Conservation (phyloP, 2,797 vertebrate genomes). For the Protosalanx chinensis region DNA sequence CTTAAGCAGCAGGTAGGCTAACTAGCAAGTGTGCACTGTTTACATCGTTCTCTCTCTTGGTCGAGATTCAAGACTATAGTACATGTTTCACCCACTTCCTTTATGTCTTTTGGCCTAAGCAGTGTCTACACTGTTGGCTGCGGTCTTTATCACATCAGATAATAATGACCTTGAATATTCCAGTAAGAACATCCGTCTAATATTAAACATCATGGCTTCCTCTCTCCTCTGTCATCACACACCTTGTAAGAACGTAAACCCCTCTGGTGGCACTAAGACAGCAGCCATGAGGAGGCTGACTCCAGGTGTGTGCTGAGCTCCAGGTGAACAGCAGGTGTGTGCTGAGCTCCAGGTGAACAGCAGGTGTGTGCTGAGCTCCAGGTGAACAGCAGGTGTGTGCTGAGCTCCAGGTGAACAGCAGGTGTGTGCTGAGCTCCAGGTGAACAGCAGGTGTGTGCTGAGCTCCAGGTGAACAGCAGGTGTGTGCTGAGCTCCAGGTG, state of each 20-base stretch:
- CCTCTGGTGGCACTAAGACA: slow-evolving; percentile 14
- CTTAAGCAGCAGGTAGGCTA: slow-evolving; percentile 69
- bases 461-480: too few species aligned
- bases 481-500: too few species aligned
- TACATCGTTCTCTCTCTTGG: slow-evolving; percentile 70
- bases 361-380: too few species aligned
- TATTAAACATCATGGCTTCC: not conserved
- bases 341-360: too few species aligned
- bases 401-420: too few species aligned
- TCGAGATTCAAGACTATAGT: slow-evolving; percentile 65
- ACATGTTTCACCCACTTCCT: slow-evolving; percentile 45
- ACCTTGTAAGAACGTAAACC: slow-evolving; percentile 21
- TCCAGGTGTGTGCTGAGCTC: too few species aligned
- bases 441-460: too few species aligned
- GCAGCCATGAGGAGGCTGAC: slow-evolving; percentile 14
- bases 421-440: too few species aligned
- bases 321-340: not conserved
- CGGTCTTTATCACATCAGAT: slow-evolving; percentile 10
- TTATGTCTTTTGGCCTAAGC: slow-evolving; percentile 33
- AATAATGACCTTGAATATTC: slow-evolving; percentile 16
- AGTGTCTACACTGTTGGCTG: not conserved
- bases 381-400: too few species aligned
- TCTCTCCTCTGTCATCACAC: not conserved
- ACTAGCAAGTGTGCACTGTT: slow-evolving; percentile 70
- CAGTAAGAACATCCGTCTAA: slow-evolving; percentile 12